Evolutionary conservation across 2,113 vertebrate genomes (phyloP).

Genomic region (Motacilla tschutschensis): DNA sequence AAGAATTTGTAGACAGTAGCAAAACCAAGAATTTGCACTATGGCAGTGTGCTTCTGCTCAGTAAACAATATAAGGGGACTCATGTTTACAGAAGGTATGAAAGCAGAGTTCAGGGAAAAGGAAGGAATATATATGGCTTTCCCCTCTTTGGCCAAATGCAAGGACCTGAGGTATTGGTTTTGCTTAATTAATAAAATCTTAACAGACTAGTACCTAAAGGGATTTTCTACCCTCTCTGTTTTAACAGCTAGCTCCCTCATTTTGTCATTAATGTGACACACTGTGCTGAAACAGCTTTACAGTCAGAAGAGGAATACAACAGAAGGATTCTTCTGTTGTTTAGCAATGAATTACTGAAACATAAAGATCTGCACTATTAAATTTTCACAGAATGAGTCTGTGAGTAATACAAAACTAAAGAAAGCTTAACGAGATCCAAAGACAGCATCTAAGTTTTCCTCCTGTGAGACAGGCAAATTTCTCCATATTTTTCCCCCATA

Average conservation of each 20-base stretch:
- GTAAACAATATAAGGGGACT: not conserved
- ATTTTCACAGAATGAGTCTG: slow-evolving; percentile 6
- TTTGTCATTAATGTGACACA: not conserved
- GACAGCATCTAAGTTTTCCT: not conserved
- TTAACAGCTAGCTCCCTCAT: not conserved
- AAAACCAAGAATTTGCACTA: not conserved
- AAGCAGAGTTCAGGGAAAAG: not conserved
- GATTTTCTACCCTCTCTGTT: not conserved
- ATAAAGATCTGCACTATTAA: slow-evolving; percentile 9
- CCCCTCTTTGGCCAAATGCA: not conserved
- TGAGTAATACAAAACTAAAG: not conserved
- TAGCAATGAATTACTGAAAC: not conserved
- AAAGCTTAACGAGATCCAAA: not conserved
- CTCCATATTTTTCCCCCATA: not conserved
- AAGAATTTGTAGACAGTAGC: not conserved
- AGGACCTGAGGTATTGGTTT: not conserved
- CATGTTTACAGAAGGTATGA: not conserved
- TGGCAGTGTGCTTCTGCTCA: not conserved
- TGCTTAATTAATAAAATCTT: not conserved
- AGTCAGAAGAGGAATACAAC: not conserved
- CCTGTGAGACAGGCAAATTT: not conserved
- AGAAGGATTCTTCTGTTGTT: not conserved
- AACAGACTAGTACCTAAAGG: not conserved
- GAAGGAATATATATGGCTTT: not conserved
- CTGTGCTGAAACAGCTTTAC: not conserved